These are phyloP conservation scores for Planiliza haematocheilus DNA, from an alignment of 2,113 vertebrate species.

Conservation along the genomic window DNA sequence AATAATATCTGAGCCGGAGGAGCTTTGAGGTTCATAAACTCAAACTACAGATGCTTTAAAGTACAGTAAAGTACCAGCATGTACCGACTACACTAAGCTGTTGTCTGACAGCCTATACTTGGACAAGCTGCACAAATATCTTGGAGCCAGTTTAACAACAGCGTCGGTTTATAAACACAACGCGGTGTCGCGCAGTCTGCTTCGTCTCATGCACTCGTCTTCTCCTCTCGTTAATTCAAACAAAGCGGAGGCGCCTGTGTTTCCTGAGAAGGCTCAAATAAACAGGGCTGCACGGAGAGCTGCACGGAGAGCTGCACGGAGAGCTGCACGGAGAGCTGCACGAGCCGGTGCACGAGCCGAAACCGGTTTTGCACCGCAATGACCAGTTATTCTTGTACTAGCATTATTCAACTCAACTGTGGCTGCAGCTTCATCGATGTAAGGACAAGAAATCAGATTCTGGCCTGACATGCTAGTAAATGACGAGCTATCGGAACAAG, in stretches of 20 bases:
- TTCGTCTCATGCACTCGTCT: background rate
- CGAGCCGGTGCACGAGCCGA: too few relatives aligned
- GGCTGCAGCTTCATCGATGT: too few relatives aligned
- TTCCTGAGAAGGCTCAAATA: background rate
- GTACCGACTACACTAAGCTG: background rate
- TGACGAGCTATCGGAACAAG: too few relatives aligned
- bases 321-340: too few relatives aligned
- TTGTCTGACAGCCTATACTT: constrained; percentile 1
- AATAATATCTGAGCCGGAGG: background rate
- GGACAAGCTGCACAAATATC: background rate
- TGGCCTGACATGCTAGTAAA: too few relatives aligned
- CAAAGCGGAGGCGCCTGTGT: background rate
- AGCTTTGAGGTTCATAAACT: too few relatives aligned
- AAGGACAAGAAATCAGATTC: too few relatives aligned
- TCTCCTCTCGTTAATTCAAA: constrained; percentile 18
- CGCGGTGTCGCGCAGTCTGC: background rate
- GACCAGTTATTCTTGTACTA: too few relatives aligned
- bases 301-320: too few relatives aligned
- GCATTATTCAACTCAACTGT: too few relatives aligned
- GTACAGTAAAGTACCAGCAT: background rate
- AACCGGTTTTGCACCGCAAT: too few relatives aligned
- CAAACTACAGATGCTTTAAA: too few relatives aligned
- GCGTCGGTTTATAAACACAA: constrained; percentile 7
- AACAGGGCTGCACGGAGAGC: background rate
- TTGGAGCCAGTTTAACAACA: background rate